Conservation (phyloP, 37 sponge, comb jelly and placozoan genomes). For the Agelas oroides region DNA sequence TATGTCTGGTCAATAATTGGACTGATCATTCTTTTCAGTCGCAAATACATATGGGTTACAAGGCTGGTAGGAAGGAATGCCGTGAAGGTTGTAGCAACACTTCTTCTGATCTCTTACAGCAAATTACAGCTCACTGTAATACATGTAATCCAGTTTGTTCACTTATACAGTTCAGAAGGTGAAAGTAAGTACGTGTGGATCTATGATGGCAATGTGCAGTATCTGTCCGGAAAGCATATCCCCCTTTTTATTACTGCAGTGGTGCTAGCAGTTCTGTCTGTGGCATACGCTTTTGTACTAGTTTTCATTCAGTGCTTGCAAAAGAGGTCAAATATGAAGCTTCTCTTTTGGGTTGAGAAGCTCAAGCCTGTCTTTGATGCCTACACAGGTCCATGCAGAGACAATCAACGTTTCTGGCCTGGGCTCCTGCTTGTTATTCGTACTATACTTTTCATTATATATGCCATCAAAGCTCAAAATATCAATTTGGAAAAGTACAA, state of each 20-base stretch:
- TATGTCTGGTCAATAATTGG: constrained; percentile 3
- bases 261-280: neutral
- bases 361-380: constrained; percentile 21
- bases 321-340: neutral
- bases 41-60: neutral
- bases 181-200: constrained; percentile 1
- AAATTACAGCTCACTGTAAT: constrained; percentile 22
- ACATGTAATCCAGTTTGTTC: neutral
- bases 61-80: constrained; percentile 12
- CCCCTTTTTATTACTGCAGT: constrained; percentile 2
- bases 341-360: constrained; percentile 13
- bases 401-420: constrained; percentile 18
- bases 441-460: neutral
- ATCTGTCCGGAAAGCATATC: neutral
- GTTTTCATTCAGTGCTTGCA: constrained; percentile 9
- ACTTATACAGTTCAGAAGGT: neutral
- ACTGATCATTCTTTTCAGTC: constrained; percentile 10
- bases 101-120: constrained; percentile 23
- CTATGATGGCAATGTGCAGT: neutral
- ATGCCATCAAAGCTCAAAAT: neutral
- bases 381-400: constrained; percentile 13
- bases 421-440: constrained; percentile 14
- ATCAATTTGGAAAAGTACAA: no score
- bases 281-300: constrained; percentile 10
- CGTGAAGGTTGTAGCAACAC: constrained; percentile 23